Base-by-base conservation (phyloP, 2,113 vertebrate species). In the Gasterosteus nipponicus region DNA sequence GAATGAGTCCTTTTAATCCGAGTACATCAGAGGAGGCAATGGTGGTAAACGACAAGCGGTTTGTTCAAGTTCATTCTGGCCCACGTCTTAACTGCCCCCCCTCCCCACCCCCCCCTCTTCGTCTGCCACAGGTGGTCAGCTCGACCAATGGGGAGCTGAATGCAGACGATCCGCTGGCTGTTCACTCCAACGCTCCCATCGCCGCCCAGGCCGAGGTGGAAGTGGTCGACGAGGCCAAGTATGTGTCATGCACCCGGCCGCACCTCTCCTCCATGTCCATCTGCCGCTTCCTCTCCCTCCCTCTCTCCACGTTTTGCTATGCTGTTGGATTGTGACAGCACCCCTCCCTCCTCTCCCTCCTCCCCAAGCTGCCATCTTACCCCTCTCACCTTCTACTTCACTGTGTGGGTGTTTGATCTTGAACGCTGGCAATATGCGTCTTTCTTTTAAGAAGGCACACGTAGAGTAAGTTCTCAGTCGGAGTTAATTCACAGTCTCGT, bases 121-220 rank as follows among this genome's bases (percentile, higher is more conserved):
- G 35, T 93, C 83, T 94, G 38, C 93, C 91, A 12, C 94, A 99
- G 98, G 97, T 99, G 95, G 97, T 99, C 70, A 99, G 96, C 85
- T 99, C 98, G 6, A 98, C 98, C 84, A 99, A 99, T 1, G 98
- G 98, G 79, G 98, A 99, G 93, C 95, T 99, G 92, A 99, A 99
- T 6, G 94, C 95, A 3, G 98, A 99, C 0, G 98, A 99, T 83
- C 97, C 96, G 0, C 95, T 96, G 0, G 95, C 96, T 33, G 96
- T 91, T 72, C 97, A 98, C 85, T 98, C 98, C 88, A 99, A 95
- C 3, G 96, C 96, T 56, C 98, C 97, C 0, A 98, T 99, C 84
- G 96, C 97, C 47, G 96, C 96, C 8, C 97, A 97, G 83, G 92
- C 98, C 0, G 97, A 99, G 91, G 96, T 98, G 95, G 98, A 99